Percentiles rank a stretch among this genome's conserved stretches.
These are phyloP conservation scores for Polyploca ridens DNA, from an alignment of 2,888 invertebrate species.

Conservation along the genomic window DNA sequence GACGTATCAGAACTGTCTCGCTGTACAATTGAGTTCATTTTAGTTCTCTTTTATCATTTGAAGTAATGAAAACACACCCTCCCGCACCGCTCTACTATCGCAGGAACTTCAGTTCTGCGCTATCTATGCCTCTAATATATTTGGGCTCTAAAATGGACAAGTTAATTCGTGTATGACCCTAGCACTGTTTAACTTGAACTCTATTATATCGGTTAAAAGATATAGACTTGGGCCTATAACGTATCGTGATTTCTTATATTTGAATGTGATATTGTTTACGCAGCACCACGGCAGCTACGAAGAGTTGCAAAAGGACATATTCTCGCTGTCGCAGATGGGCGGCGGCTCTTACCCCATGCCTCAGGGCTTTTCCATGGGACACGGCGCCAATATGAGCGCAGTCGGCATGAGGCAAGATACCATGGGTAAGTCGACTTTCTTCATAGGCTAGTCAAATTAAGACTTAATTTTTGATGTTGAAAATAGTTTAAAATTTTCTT, in stretches of 20 bases:
- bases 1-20: too few relatives aligned
- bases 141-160: too few relatives aligned
- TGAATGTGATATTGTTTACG: constrained; percentile 15
- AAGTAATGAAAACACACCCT: too few relatives aligned
- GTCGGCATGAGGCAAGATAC: constrained; percentile 91
- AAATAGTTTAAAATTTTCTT: too few relatives aligned
- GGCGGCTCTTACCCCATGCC: constrained; percentile 97
- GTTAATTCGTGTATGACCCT: too few relatives aligned
- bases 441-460: background rate
- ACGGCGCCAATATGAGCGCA: constrained; percentile 96
- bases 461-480: background rate
- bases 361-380: constrained; percentile 97
- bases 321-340: constrained; percentile 91
- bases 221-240: background rate
- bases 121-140: too few relatives aligned
- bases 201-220: too few relatives aligned
- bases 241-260: background rate
- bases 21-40: too few relatives aligned
- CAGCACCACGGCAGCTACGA: constrained; percentile 82
- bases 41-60: too few relatives aligned
- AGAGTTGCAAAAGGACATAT: constrained; percentile 79
- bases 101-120: too few relatives aligned
- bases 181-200: too few relatives aligned
- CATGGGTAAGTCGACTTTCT: constrained; percentile 65
- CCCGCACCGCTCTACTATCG: too few relatives aligned